A percentile compares a stretch with the other conserved stretches of the same genome.
phyloP scores from a whole-genome alignment of 2,888 invertebrate species.

The Hymenopus coronatus region DNA sequence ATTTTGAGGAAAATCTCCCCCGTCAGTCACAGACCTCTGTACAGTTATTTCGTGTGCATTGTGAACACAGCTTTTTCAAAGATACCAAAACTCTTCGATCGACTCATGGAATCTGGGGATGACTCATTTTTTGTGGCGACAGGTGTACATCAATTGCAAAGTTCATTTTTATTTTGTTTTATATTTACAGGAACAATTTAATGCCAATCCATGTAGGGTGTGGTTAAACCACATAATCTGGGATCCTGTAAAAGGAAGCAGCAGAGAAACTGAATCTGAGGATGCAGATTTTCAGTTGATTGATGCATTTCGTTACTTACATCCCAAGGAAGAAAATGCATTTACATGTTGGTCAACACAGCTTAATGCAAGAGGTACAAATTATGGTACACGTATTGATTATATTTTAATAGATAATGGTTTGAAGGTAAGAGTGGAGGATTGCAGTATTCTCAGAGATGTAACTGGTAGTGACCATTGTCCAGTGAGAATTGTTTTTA shows the following conservation, averaged over 20 bases:
- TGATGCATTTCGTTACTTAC: slow-evolving; percentile 48
- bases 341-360: slow-evolving; percentile 52
- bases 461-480: slow-evolving; percentile 52
- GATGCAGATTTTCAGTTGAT: slow-evolving; percentile 39
- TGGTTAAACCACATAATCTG: slow-evolving; percentile 46
- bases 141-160: no score
- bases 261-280: neutral
- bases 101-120: no score
- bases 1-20: no score
- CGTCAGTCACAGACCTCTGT: no score
- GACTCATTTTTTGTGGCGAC: no score
- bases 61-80: no score
- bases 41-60: no score
- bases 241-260: neutral
- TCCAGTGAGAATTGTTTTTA: slow-evolving; percentile 45
- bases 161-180: neutral
- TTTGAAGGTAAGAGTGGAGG: slow-evolving; percentile 38
- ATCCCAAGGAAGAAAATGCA: slow-evolving; percentile 45
- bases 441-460: slow-evolving; percentile 41
- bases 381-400: slow-evolving; percentile 52
- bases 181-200: slow-evolving; percentile 4
- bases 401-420: slow-evolving; percentile 47
- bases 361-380: slow-evolving; percentile 48
- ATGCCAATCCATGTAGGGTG: slow-evolving; percentile 39
- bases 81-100: no score